These are phyloP conservation scores for Nyctalus aviator DNA, from an alignment of 2,797 vertebrate species.

Conservation along the genomic window DNA sequence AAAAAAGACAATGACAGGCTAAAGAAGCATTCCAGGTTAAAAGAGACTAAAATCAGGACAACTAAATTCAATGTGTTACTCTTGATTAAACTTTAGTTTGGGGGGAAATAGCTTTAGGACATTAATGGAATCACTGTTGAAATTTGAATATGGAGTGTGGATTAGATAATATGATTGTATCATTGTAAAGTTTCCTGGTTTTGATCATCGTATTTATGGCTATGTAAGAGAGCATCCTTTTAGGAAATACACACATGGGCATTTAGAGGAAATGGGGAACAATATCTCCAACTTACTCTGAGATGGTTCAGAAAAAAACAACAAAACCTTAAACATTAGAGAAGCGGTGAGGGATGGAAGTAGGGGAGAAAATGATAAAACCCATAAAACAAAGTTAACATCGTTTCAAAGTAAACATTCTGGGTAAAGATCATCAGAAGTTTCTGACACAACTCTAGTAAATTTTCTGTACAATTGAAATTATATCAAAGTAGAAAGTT, in stretches of 20 bases:
- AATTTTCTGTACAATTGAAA: neutral
- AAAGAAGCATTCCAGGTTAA: neutral
- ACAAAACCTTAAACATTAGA: neutral
- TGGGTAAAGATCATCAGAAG: neutral
- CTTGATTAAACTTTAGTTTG: neutral
- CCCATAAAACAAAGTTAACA: neutral
- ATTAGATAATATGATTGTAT: neutral
- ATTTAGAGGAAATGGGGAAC: neutral
- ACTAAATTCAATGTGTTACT: neutral
- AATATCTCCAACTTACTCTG: neutral
- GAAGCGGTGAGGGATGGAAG: neutral
- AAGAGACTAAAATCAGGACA: slow-evolving; percentile 24
- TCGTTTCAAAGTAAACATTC: neutral
- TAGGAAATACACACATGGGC: neutral
- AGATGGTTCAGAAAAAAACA: neutral
- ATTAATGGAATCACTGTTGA: neutral
- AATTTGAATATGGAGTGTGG: neutral
- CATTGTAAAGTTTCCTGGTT: neutral
- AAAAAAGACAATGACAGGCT: neutral
- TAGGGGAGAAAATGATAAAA: neutral
- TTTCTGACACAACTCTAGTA: neutral
- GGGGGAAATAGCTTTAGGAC: neutral
- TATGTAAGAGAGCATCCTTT: neutral
- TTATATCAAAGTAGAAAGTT: neutral
- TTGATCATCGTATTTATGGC: neutral